These are phyloP conservation scores for Trididemnum clinides DNA, from an alignment of 23 tunicate genomes.

Conservation along the genomic window DNA sequence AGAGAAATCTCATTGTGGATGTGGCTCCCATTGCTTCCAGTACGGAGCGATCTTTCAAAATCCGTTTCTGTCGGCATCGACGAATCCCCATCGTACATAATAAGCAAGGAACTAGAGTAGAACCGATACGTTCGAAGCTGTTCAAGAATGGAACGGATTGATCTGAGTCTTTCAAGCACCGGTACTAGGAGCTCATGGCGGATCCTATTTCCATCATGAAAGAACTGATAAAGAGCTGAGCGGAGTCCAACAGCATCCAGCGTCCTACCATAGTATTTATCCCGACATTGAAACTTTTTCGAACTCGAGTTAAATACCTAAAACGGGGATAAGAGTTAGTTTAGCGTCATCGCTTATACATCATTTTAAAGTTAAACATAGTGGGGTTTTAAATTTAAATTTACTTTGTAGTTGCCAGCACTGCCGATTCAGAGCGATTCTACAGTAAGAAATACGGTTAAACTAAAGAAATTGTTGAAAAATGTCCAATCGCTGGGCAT, in stretches of 20 bases:
- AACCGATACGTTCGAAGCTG: slow-evolving; percentile 77
- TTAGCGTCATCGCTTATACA: too few species aligned
- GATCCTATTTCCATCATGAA: slow-evolving; percentile 57
- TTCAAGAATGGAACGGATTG: slow-evolving; percentile 57
- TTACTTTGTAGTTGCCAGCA: too few species aligned
- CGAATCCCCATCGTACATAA: slow-evolving; percentile 89
- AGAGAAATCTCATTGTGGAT: not conserved
- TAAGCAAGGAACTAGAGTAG: slow-evolving; percentile 77
- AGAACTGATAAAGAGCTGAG: slow-evolving; percentile 51
- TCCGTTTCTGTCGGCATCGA: not conserved
- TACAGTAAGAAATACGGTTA: too few species aligned
- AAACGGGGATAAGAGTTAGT: too few species aligned
- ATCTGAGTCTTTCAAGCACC: slow-evolving; percentile 44
- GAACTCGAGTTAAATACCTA: slow-evolving; percentile 66
- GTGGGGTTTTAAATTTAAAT: too few species aligned
- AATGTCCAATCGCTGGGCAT: too few species aligned
- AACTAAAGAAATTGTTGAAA: too few species aligned
- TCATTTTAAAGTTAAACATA: too few species aligned
- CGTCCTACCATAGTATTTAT: slow-evolving; percentile 85
- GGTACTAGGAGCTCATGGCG: slow-evolving; percentile 67
- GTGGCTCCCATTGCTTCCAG: not conserved
- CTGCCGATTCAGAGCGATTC: too few species aligned
- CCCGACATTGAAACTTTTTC: slow-evolving; percentile 64
- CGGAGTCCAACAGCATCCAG: slow-evolving; percentile 60
- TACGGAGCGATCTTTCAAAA: not conserved